phyloP scores from a whole-genome alignment of 2,113 vertebrate genomes.

The Octodon degus region DNA sequence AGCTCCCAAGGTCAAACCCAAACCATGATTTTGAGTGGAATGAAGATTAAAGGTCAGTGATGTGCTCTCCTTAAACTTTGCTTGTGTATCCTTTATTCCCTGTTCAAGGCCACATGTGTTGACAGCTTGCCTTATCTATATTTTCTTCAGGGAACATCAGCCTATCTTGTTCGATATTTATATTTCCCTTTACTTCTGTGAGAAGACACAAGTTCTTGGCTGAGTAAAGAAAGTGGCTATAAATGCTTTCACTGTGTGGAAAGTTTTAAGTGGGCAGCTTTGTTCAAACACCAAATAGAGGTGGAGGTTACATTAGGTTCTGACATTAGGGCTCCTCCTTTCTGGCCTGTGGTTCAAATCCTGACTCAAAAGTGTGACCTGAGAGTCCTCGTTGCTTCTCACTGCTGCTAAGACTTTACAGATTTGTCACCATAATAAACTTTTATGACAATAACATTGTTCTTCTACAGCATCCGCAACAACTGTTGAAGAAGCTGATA shows the following conservation, averaged over 20 bases:
- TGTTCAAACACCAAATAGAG: neutral
- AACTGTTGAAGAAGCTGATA: neutral
- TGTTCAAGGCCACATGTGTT: neutral
- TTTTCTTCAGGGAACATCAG: neutral
- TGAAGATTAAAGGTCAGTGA: neutral
- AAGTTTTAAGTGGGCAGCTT: neutral
- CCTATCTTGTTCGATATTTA: neutral
- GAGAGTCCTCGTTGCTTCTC: neutral
- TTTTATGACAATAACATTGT: neutral
- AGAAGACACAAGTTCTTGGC: neutral
- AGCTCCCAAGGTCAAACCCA: neutral
- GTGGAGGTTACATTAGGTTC: neutral
- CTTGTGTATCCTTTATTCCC: neutral
- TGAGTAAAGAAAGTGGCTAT: neutral
- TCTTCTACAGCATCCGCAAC: neutral
- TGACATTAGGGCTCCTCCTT: neutral
- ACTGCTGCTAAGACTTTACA: slow-evolving; percentile 7
- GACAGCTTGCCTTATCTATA: neutral
- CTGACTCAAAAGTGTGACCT: neutral
- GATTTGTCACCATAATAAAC: neutral
- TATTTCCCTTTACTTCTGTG: neutral
- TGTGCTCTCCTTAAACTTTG: neutral
- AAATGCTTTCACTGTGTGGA: neutral
- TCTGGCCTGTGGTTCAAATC: neutral
- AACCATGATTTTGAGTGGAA: neutral